Evolutionary conservation across 2,888 invertebrate genomes (phyloP), one percentile per base, ranked within the genome.

Genomic region (Ormyrus nitidulus): DNA sequence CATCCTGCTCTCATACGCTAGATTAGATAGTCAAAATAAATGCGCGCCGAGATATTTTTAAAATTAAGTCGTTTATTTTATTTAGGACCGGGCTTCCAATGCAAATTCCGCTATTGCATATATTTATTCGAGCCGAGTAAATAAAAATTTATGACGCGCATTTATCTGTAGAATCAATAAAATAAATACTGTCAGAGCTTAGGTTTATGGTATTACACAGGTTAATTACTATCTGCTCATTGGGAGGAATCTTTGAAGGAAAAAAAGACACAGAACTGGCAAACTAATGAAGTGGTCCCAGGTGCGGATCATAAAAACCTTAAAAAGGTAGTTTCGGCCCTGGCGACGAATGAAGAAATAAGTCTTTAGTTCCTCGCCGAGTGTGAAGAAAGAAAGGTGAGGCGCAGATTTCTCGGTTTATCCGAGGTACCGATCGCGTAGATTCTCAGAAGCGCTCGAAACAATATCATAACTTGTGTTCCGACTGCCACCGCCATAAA

Each of bases 391-490:
- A 82, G 70, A 82, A 83, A 81, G 77, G 79, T 81, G 81, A 83
- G 82, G 77, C 78, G 83, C 75, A 81, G 81, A 81, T 83, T 85
- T 85, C 84, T 80, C 82, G 86, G 86, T 89, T 90, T 90, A 90
- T 90, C 90, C 90, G 86, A 88, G 84, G 86, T 85, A 88, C 89
- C 89, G 90, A 90, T 90, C 90, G 88, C 87, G 88, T 89, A 88
- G 88, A 90, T 90, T 90, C 90, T 88, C 74, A 89, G 90, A 90
- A 90, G 84, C 83, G 83, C 76, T 86, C 86, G 88, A 88, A 90
- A 90, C 89, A 90, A 90, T 90, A 90, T 90, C 90, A 90, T 90
- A 90, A 90, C 88, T 90, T 88, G 87, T 88, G 83, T 85, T 85
- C 86, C 86, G 86, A 86, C 87, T 88, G 86, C 86, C 87, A 86